These are phyloP conservation scores for Leucania comma DNA, from an alignment of 2,888 invertebrate genomes.

Conservation along the genomic window DNA sequence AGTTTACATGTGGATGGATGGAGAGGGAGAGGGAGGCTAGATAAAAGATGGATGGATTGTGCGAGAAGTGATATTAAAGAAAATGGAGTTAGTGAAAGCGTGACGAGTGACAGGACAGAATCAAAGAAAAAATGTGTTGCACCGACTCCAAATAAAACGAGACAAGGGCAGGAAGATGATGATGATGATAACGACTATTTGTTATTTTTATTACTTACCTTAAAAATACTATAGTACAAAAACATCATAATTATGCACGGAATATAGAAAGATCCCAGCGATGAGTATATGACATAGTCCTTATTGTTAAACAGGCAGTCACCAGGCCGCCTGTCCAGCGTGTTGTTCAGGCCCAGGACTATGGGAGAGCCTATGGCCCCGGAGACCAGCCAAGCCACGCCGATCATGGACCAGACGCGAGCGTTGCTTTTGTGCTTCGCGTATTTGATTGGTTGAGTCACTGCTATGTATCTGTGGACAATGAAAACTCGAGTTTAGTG, in stretches of 20 bases:
- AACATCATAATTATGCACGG: conserved; percentile 99
- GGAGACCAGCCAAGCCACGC: conserved; percentile 97
- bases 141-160: no score
- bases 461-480: conserved; percentile 97
- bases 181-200: no score
- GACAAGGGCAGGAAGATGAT: no score
- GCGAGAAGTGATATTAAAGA: no score
- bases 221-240: conserved; percentile 99
- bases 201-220: no score
- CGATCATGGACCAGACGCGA: conserved; percentile 98
- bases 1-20: no score
- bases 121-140: no score
- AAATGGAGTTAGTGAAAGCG: no score
- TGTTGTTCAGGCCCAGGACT: conserved; percentile 98
- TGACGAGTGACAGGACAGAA: no score
- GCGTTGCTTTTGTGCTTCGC: conserved; percentile 99
- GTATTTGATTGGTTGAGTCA: conserved; percentile 99
- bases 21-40: no score
- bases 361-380: conserved; percentile 99
- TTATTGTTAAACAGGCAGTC: conserved; percentile 99
- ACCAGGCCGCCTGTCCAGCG: conserved; percentile 94
- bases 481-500: conserved; percentile 8
- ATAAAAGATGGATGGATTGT: no score
- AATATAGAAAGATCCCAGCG: conserved; percentile 99
- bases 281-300: conserved; percentile 99